Percentiles rank a stretch among this genome's conserved stretches.
phyloP scores from a whole-genome alignment of 1,140 invertebrate species.

The Ylistrum balloti region DNA sequence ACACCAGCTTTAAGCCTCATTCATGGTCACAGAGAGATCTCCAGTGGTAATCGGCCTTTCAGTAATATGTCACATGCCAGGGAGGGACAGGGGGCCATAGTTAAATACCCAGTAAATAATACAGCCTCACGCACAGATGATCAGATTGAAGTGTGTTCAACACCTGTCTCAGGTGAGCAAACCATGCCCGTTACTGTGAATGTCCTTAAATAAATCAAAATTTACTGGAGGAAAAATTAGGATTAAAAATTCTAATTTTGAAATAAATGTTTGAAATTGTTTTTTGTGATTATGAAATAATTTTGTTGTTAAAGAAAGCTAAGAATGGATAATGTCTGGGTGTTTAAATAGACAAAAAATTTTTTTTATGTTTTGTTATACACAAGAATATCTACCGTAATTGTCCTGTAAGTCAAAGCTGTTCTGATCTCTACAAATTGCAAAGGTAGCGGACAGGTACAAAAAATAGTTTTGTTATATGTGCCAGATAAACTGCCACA shows the following conservation, averaged over 20 bases:
- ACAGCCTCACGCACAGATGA: not conserved
- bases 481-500: conserved; percentile 20
- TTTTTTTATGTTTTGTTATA: not conserved
- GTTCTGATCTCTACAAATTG: not conserved
- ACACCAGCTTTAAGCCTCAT: not conserved
- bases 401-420: not conserved
- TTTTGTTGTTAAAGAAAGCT: not conserved
- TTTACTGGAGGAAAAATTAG: not conserved
- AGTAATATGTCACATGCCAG: conserved; percentile 13
- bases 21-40: not conserved
- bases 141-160: not conserved
- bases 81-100: not conserved
- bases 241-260: not conserved
- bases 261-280: not conserved
- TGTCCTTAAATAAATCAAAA: not conserved
- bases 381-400: not conserved
- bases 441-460: conserved; percentile 22
- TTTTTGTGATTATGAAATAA: not conserved
- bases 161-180: not conserved
- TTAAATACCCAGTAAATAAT: conserved; percentile 34
- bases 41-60: not conserved
- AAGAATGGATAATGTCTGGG: not conserved
- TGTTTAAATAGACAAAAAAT: not conserved
- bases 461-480: not conserved
- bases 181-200: not conserved